phyloP scores from a whole-genome alignment of 2,797 vertebrate species.

The Phalanger gymnotis region DNA sequence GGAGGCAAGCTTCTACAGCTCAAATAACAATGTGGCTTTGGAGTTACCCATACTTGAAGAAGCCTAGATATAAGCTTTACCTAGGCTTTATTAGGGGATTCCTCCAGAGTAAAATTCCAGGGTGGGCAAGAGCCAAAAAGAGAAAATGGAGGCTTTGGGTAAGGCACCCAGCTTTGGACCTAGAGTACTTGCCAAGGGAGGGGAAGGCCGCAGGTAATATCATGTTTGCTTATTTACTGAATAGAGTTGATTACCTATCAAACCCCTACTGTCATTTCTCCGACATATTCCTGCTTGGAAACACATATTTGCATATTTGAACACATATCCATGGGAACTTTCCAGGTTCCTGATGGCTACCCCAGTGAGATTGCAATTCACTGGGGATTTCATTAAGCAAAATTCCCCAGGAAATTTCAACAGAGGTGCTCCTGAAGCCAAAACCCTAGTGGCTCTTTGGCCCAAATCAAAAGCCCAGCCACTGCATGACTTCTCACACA shows the following conservation, averaged over 20 bases:
- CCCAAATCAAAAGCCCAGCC: constrained; percentile 59
- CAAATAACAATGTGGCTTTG: not conserved
- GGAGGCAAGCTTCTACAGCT: not conserved
- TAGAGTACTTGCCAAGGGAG: not conserved
- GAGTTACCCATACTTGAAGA: not conserved
- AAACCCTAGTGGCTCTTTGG: constrained; percentile 69
- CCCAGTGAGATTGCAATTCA: constrained; percentile 43
- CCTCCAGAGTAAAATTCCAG: not conserved
- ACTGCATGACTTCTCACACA: constrained; percentile 45
- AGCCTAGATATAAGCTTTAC: not conserved
- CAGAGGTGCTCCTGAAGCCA: constrained; percentile 70
- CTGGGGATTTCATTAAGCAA: constrained; percentile 74
- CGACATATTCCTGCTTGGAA: constrained; percentile 60
- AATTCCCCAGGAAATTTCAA: constrained; percentile 79
- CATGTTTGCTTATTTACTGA: not conserved
- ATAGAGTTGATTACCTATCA: not conserved
- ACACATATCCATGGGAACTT: constrained; percentile 28
- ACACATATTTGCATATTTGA: constrained; percentile 39
- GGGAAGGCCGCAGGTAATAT: not conserved
- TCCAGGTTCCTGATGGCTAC: constrained; percentile 50
- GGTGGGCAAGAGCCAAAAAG: not conserved
- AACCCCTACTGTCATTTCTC: constrained; percentile 6
- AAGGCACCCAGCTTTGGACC: not conserved
- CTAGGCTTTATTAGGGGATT: not conserved
- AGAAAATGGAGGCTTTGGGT: not conserved